A percentile compares a stretch with the other conserved stretches of the same genome.
Conservation (phyloP, 2,888 invertebrate genomes). For the Coenonympha arcania region DNA sequence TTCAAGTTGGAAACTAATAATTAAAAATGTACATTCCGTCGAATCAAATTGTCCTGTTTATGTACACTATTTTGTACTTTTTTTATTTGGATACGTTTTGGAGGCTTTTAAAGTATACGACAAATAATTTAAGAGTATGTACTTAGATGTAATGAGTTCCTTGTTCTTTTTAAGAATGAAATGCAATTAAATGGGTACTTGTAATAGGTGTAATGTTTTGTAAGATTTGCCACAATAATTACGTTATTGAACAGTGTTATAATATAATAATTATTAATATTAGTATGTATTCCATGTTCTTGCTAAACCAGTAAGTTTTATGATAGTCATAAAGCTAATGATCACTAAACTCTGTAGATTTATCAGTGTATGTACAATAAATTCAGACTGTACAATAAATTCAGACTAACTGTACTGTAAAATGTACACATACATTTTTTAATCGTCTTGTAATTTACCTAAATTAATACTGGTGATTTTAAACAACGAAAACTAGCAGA, state of each 20-base stretch:
- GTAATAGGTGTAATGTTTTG: conserved; percentile 7
- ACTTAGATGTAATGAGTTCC: conserved; percentile 71
- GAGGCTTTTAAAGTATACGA: conserved; percentile 74
- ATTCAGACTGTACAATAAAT: conserved; percentile 16
- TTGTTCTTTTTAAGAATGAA: conserved; percentile 37
- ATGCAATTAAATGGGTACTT: conserved; percentile 18
- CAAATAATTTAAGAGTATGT: conserved; percentile 67
- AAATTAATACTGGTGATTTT: conserved; percentile 36
- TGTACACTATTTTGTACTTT: conserved; percentile 48
- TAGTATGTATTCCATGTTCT: conserved; percentile 11
- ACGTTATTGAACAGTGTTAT: conserved; percentile 8
- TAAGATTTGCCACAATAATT: conserved; percentile 5
- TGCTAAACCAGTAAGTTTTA: conserved; percentile 15
- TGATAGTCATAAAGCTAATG: conserved; percentile 16
- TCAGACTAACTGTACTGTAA: too few species aligned
- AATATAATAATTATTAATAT: neutral
- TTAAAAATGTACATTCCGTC: conserved; percentile 35
- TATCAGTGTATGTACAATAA: neutral
- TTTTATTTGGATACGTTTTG: conserved; percentile 60
- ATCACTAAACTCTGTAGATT: neutral
- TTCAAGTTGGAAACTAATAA: conserved; percentile 10
- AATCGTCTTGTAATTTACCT: conserved; percentile 21
- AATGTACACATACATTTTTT: conserved; percentile 16
- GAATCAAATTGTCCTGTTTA: conserved; percentile 49
- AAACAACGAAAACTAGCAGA: conserved; percentile 59